phyloP scores from a whole-genome alignment of 2,113 vertebrate species.

The Myxocyprinus asiaticus region DNA sequence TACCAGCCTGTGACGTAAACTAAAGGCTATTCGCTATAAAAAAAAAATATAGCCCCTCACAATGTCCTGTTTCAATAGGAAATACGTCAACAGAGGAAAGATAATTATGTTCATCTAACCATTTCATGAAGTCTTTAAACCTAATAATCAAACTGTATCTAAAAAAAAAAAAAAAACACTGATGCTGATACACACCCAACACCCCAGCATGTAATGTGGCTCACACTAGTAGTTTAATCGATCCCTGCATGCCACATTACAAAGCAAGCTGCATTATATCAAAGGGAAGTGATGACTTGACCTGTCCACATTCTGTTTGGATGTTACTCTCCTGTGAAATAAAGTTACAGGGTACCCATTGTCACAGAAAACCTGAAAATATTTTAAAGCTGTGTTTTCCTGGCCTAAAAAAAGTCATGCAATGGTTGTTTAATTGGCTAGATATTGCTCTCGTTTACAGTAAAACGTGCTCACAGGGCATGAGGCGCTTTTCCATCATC shows the following conservation, averaged over 20 bases:
- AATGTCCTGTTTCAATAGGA: not conserved
- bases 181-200: not conserved
- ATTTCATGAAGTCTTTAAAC: conserved; percentile 6
- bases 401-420: too few species aligned
- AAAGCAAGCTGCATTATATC: conserved; percentile 78
- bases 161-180: not conserved
- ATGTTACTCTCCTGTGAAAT: too few species aligned
- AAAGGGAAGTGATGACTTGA: conserved; percentile 5
- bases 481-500: too few species aligned
- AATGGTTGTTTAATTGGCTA: too few species aligned
- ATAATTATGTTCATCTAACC: not conserved
- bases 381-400: too few species aligned
- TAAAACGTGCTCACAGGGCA: too few species aligned
- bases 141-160: too few species aligned
- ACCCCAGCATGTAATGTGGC: not conserved
- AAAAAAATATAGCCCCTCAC: not conserved
- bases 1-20: not conserved
- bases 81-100: too few species aligned
- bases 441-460: too few species aligned
- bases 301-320: too few species aligned
- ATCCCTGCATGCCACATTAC: conserved; percentile 46
- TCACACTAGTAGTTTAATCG: not conserved
- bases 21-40: not conserved
- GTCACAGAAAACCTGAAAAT: too few species aligned
- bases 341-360: too few species aligned